phyloP scores from a whole-genome alignment of 92 coral and sea anemone species.

The Porites lobata region DNA sequence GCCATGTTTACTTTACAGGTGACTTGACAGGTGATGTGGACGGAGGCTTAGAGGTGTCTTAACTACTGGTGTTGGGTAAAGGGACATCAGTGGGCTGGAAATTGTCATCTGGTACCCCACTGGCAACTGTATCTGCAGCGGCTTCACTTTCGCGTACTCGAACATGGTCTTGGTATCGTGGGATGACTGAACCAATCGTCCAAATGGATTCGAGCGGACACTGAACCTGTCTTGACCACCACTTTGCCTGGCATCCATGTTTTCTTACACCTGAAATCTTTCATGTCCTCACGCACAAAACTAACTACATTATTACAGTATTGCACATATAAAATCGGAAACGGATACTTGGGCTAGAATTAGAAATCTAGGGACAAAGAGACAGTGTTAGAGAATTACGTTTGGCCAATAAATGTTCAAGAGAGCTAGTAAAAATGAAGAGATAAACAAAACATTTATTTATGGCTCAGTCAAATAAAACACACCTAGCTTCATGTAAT shows the following conservation, averaged over 20 bases:
- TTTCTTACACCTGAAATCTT: conserved; percentile 57
- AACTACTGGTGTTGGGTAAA: too few relatives aligned
- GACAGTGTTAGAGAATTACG: too few relatives aligned
- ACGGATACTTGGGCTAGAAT: too few relatives aligned
- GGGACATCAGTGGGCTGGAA: too few relatives aligned
- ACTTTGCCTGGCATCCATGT: conserved; percentile 68
- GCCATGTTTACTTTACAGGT: background rate
- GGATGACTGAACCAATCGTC: conserved; percentile 42
- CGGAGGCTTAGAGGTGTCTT: background rate
- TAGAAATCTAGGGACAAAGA: too few relatives aligned
- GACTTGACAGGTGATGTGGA: background rate
- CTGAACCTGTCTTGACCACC: conserved; percentile 58
- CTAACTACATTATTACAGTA: too few relatives aligned
- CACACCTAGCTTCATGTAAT: too few relatives aligned
- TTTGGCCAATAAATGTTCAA: too few relatives aligned
- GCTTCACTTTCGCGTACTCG: conserved; percentile 25
- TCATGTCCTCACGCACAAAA: conserved; percentile 16
- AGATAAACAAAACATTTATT: too few relatives aligned
- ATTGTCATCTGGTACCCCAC: background rate
- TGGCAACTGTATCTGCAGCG: background rate
- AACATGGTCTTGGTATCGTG: conserved; percentile 67
- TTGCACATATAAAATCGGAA: too few relatives aligned
- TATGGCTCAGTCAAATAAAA: too few relatives aligned
- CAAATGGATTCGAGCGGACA: conserved; percentile 51
- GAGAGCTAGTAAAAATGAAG: too few relatives aligned